These are phyloP conservation scores for Athetis lepigone DNA, from an alignment of 2,888 invertebrate genomes.

Conservation along the genomic window DNA sequence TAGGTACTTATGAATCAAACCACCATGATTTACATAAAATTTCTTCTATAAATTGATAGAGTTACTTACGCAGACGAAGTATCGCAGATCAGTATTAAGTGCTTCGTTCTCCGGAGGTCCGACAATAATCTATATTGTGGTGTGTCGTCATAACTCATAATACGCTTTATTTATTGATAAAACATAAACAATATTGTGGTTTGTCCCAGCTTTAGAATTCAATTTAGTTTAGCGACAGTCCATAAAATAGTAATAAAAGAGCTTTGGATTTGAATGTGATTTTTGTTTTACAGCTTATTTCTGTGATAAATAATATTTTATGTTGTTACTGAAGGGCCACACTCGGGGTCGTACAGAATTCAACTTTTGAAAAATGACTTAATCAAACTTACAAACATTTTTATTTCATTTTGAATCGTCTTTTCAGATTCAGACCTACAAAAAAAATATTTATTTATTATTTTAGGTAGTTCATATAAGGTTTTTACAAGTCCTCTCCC, in stretches of 20 bases:
- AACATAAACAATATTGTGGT: constrained; percentile 52
- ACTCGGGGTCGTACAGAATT: background rate
- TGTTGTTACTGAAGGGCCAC: background rate
- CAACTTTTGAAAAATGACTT: background rate
- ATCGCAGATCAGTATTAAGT: constrained; percentile 33
- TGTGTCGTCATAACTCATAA: constrained; percentile 52
- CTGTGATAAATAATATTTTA: background rate
- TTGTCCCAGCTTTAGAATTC: constrained; percentile 55
- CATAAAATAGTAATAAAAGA: constrained; percentile 34
- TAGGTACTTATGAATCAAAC: background rate
- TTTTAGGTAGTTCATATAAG: background rate
- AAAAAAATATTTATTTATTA: background rate
- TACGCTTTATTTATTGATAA: constrained; percentile 49
- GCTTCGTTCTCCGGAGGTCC: constrained; percentile 58
- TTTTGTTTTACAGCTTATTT: constrained; percentile 19
- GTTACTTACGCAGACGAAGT: constrained; percentile 2
- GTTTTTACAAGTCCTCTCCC: background rate
- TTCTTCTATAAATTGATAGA: constrained; percentile 15
- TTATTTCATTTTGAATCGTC: background rate
- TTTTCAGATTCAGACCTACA: background rate
- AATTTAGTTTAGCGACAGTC: constrained; percentile 41
- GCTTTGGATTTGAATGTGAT: constrained; percentile 11
- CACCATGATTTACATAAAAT: background rate
- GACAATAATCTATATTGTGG: constrained; percentile 55
- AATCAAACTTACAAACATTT: background rate